A percentile compares a stretch with the other conserved stretches of the same genome.
Conservation (phyloP, 2,888 invertebrate species). For the Leucoma salicis region DNA sequence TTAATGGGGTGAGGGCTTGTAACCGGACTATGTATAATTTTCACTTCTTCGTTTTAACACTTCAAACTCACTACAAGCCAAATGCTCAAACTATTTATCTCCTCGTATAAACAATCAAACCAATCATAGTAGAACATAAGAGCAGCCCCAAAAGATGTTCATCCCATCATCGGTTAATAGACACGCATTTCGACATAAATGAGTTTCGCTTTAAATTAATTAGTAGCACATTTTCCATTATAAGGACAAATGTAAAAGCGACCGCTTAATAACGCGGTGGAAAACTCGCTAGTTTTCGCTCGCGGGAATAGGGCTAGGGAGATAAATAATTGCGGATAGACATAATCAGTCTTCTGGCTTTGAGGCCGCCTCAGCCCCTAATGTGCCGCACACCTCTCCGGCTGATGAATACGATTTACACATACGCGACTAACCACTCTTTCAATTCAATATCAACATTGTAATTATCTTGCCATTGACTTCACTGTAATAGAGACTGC, state of each 20-base stretch:
- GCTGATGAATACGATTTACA: slow-evolving; percentile 72
- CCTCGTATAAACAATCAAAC: slow-evolving; percentile 67
- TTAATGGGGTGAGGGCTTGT: slow-evolving; percentile 81
- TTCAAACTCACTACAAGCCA: slow-evolving; percentile 37
- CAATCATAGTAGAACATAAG: slow-evolving; percentile 49
- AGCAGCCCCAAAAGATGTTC: slow-evolving; percentile 64
- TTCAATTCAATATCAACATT: slow-evolving; percentile 53
- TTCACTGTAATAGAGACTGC: slow-evolving; percentile 12
- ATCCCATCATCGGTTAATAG: slow-evolving; percentile 78
- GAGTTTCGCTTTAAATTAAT: slow-evolving; percentile 82
- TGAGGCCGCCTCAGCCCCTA: slow-evolving; percentile 77
- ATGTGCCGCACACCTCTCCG: slow-evolving; percentile 73
- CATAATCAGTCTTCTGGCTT: slow-evolving; percentile 83
- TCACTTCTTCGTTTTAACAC: slow-evolving; percentile 45
- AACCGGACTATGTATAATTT: slow-evolving; percentile 78
- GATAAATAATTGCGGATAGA: slow-evolving; percentile 82
- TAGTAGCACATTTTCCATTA: slow-evolving; percentile 82
- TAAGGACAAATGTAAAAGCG: slow-evolving; percentile 82
- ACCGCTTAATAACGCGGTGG: slow-evolving; percentile 82
- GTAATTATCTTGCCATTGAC: slow-evolving; percentile 29
- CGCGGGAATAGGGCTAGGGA: slow-evolving; percentile 79
- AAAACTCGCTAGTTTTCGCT: slow-evolving; percentile 82
- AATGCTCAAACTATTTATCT: slow-evolving; percentile 55
- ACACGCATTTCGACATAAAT: slow-evolving; percentile 81
- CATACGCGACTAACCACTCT: slow-evolving; percentile 57